phyloP scores from a whole-genome alignment of 2,888 invertebrate genomes.

The Aleiodes leptofemur region DNA sequence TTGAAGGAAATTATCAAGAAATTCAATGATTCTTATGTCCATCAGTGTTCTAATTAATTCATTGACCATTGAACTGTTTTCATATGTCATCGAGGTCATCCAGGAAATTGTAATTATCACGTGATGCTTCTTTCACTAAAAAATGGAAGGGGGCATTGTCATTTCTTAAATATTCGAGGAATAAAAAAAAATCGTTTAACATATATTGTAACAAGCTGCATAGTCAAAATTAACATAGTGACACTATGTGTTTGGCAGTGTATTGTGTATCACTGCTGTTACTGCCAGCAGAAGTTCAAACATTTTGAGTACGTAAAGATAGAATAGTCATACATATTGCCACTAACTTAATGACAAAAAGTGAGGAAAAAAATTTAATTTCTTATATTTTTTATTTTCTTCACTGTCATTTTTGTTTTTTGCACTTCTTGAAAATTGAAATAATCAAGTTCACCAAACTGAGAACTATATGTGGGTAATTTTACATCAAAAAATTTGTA shows the following conservation, averaged over 20 bases:
- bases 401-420: background rate
- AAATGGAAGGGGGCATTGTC: background rate
- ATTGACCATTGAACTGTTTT: slow-evolving; percentile 13
- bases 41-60: slow-evolving; percentile 2
- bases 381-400: background rate
- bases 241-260: background rate
- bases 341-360: background rate
- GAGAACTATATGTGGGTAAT: background rate
- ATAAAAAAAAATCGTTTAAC: background rate
- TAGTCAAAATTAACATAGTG: background rate
- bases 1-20: background rate
- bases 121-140: background rate
- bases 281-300: background rate
- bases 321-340: background rate
- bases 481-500: slow-evolving; percentile 27
- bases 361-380: background rate
- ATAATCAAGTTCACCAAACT: slow-evolving; percentile 29
- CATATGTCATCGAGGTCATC: background rate
- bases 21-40: background rate
- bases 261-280: background rate
- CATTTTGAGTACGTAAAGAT: background rate
- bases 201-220: background rate
- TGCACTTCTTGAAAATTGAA: background rate
- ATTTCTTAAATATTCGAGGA: background rate
- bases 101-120: slow-evolving; percentile 22